Base-by-base conservation (phyloP, 2,113 vertebrate species). In the Alouatta palliata region DNA sequence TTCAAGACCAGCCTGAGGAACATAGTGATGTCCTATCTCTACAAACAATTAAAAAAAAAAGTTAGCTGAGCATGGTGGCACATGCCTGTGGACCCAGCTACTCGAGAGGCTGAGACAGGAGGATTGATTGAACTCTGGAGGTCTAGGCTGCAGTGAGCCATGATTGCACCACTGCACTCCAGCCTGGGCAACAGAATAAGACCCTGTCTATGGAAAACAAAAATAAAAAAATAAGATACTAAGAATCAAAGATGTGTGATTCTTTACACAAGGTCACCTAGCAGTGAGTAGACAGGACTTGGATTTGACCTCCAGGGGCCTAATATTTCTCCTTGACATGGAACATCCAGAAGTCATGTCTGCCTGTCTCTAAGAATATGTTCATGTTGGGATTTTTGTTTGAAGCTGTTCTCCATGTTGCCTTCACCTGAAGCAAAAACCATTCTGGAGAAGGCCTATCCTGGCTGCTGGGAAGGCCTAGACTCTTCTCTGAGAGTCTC, bases 271-370 rank as follows among this genome's bases (percentile, higher is more conserved):
- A 0, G 17, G 21, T 43, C 86, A 32, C 56, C 43, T 4, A 19
- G 54, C 76, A 10, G 16, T 8, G 45, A 87, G 71, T 8, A 27
- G 27, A 6, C 5, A 17, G 45, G 35, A 32, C 27, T n/a, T 21
- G 20, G 35, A 6, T 37, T 84, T 91, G 43, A 47, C 76, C 54
- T 35, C 32, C 20, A 14, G 0, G 5, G 1, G 9, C 16, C 10
- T 66, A 1, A 0, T 58, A 70, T 32, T 25, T 64, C 49, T 77
- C 2, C 7, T 43, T 68, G 37, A 52, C 14, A 9, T 30, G 1
- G 25, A 32, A 16, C 1, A 0, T 11, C 49, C 27, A 1, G 0
- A 40, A 35, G 40, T 49, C 14, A 25, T 52, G 13, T 14, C n/a
- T 32, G 40, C 16, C 47, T 7, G 8, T 23, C 35, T 17, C 47